A percentile compares a stretch with the other conserved stretches of the same genome.
These are phyloP conservation scores for Saxidomus purpurata DNA, from an alignment of 1,140 invertebrate species.

Conservation along the genomic window DNA sequence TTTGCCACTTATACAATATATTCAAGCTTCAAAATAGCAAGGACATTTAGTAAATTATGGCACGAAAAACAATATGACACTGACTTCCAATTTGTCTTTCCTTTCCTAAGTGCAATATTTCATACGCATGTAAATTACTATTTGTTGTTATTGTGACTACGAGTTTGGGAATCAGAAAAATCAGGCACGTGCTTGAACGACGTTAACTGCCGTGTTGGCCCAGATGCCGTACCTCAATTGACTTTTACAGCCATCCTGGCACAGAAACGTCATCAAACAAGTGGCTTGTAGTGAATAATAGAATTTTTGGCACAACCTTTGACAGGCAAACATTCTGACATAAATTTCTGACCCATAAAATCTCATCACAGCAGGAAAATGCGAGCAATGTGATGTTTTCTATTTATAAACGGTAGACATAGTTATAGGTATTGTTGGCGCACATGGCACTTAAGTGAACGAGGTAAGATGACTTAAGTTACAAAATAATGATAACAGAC, in stretches of 20 bases:
- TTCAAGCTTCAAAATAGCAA: no score
- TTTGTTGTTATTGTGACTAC: no score
- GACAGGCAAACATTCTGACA: slow-evolving; percentile 8
- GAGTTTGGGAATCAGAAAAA: neutral
- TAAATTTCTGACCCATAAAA: neutral
- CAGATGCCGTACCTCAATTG: slow-evolving; percentile 1
- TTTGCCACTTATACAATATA: no score
- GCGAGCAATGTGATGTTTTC: neutral
- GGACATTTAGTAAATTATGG: no score
- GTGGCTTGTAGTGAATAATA: neutral
- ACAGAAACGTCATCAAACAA: neutral
- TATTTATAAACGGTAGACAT: neutral
- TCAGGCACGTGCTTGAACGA: neutral
- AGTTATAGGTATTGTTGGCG: neutral
- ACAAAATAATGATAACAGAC: no score
- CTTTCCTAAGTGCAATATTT: no score
- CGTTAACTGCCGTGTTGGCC: slow-evolving; percentile 27
- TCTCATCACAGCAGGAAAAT: neutral
- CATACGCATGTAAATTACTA: no score
- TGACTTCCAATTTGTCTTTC: no score
- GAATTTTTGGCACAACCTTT: slow-evolving; percentile 11
- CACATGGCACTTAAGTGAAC: no score
- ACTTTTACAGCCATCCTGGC: neutral
- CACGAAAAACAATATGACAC: no score
- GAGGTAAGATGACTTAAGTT: no score